phyloP scores from a whole-genome alignment of 2,888 invertebrate genomes.

The Drosophila niveifrons region DNA sequence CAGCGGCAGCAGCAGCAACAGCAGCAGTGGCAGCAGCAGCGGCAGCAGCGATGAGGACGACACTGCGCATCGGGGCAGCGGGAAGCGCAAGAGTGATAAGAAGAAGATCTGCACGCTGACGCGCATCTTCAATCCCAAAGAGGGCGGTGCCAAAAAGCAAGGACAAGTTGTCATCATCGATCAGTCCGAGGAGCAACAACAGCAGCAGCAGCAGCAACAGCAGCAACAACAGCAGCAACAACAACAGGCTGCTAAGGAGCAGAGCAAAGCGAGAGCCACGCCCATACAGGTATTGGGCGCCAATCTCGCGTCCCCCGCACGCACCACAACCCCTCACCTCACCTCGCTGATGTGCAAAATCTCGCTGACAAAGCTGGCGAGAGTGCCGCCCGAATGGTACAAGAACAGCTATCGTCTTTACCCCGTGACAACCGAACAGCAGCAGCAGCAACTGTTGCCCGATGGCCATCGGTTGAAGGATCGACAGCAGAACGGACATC shows the following conservation, averaged over 20 bases:
- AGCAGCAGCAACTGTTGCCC: constrained; percentile 45
- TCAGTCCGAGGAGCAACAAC: constrained; percentile 86
- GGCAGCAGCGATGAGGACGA: constrained; percentile 72
- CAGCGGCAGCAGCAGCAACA: constrained; percentile 39
- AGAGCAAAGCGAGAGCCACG: constrained; percentile 71
- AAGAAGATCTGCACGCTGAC: constrained; percentile 90
- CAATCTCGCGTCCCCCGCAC: constrained; percentile 59
- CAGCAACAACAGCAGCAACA: constrained; percentile 45
- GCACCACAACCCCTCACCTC: constrained; percentile 67
- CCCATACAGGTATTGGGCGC: constrained; percentile 74
- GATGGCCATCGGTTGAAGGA: constrained; percentile 33
- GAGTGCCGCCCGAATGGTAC: constrained; percentile 81
- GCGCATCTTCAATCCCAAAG: constrained; percentile 90
- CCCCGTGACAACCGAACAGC: constrained; percentile 54
- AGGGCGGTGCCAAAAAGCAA: constrained; percentile 90
- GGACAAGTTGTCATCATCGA: constrained; percentile 91
- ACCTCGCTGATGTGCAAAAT: constrained; percentile 83
- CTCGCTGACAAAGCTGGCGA: constrained; percentile 81
- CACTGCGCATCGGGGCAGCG: constrained; percentile 47
- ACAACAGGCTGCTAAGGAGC: constrained; percentile 17
- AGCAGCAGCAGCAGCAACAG: constrained; percentile 72
- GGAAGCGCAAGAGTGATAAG: constrained; percentile 87
- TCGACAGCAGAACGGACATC: constrained; percentile 71
- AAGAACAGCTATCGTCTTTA: constrained; percentile 76
- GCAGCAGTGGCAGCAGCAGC: constrained; percentile 47